Evolutionary conservation across 1,140 invertebrate species (phyloP).

Genomic region (Galendromus occidentalis): DNA sequence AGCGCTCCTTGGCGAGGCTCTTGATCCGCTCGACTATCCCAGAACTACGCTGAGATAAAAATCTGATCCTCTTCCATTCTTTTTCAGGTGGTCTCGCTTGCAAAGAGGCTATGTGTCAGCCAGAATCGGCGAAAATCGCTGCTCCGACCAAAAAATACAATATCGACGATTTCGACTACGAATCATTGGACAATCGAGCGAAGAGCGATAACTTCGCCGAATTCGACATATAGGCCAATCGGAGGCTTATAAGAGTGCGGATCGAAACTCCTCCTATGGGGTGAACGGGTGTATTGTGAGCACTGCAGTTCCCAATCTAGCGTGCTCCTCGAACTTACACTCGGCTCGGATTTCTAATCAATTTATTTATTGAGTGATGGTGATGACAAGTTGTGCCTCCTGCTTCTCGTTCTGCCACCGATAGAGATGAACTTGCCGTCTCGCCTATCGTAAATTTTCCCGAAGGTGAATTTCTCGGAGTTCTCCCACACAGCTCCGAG

Average conservation of each 20-base stretch:
- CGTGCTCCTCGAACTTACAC: neutral
- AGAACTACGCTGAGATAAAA: neutral
- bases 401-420: no score
- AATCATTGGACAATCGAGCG: neutral
- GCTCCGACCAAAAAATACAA: neutral
- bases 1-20: no score
- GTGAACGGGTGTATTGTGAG: neutral
- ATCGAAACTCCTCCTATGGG: neutral
- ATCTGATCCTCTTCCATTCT: neutral
- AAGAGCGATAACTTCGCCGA: neutral
- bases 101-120: neutral
- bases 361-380: no score
- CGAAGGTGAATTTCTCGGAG: no score
- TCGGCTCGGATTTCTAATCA: neutral
- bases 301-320: neutral
- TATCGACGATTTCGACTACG: neutral
- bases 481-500: no score
- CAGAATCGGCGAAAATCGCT: neutral
- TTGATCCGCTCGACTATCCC: neutral
- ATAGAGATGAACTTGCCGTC: no score
- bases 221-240: neutral
- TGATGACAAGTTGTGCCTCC: no score
- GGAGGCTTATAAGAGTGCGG: neutral
- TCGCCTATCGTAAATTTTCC: no score
- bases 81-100: neutral